Evolutionary conservation across 2,888 invertebrate genomes (phyloP).

Genomic region (Pasiphila rectangulata): DNA sequence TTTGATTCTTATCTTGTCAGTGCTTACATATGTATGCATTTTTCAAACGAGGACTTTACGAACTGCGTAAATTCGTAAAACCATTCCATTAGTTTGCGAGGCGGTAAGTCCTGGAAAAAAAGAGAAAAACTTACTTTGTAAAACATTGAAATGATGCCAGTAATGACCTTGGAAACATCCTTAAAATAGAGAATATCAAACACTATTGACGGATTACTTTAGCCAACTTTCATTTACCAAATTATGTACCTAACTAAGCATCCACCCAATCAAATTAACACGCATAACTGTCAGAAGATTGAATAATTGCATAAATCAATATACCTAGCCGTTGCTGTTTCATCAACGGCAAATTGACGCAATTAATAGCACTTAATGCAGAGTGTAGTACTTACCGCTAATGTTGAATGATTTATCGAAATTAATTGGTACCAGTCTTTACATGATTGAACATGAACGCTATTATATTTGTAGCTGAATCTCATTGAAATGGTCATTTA

Average conservation of each 20-base stretch:
- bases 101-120: constrained; percentile 6
- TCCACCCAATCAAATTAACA: constrained; percentile 54
- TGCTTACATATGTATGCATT: constrained; percentile 9
- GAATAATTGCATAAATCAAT: constrained; percentile 59
- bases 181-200: too few species aligned
- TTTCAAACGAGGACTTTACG: neutral
- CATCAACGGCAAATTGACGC: constrained; percentile 57
- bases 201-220: too few species aligned
- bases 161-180: too few species aligned
- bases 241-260: constrained; percentile 21
- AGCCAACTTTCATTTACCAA: neutral
- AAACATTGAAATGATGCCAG: too few species aligned
- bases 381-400: constrained; percentile 34
- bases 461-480: neutral
- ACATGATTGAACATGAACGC: constrained; percentile 3
- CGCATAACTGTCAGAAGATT: constrained; percentile 55
- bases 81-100: constrained; percentile 5
- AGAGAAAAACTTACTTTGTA: too few species aligned
- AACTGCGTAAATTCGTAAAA: constrained; percentile 2
- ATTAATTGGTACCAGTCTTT: constrained; percentile 16
- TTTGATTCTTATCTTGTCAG: constrained; percentile 9
- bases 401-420: constrained; percentile 40
- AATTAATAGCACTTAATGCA: constrained; percentile 51
- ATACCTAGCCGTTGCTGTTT: constrained; percentile 48
- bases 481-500: neutral